These are phyloP conservation scores for Caenorhabditis parvicauda DNA, from an alignment of 2,888 invertebrate genomes.

Conservation along the genomic window DNA sequence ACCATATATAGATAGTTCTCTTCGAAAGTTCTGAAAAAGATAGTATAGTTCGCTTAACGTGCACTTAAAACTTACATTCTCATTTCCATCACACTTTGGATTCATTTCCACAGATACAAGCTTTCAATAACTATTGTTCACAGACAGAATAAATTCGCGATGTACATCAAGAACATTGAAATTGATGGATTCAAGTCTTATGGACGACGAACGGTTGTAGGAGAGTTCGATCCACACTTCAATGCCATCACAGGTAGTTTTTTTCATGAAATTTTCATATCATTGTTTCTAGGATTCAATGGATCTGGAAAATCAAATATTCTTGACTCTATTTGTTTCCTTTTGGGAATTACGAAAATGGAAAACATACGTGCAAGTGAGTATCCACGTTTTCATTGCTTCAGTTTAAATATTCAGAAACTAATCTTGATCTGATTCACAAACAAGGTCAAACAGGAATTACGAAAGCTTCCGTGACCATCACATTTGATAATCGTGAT, in stretches of 20 bases:
- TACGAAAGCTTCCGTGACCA: conserved; percentile 88
- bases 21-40: too few relatives aligned
- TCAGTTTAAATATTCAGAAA: conserved; percentile 70
- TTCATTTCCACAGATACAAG: too few relatives aligned
- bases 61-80: too few relatives aligned
- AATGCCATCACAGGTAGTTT: conserved; percentile 84
- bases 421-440: conserved; percentile 91
- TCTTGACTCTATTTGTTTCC: conserved; percentile 94
- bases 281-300: conserved; percentile 30
- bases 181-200: conserved; percentile 98
- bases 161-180: conserved; percentile 87
- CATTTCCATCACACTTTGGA: too few relatives aligned
- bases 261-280: not conserved
- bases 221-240: conserved; percentile 87
- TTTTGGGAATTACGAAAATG: conserved; percentile 89
- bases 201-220: conserved; percentile 85
- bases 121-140: too few relatives aligned
- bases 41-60: too few relatives aligned
- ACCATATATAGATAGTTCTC: too few relatives aligned
- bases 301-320: conserved; percentile 67
- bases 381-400: too few relatives aligned
- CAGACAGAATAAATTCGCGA: too few relatives aligned
- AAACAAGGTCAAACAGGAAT: conserved; percentile 95
- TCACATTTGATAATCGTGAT: conserved; percentile 84
- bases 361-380: conserved; percentile 63